Evolutionary conservation across 2,888 invertebrate species (phyloP).

Genomic region (Acrobeloides nanus): DNA sequence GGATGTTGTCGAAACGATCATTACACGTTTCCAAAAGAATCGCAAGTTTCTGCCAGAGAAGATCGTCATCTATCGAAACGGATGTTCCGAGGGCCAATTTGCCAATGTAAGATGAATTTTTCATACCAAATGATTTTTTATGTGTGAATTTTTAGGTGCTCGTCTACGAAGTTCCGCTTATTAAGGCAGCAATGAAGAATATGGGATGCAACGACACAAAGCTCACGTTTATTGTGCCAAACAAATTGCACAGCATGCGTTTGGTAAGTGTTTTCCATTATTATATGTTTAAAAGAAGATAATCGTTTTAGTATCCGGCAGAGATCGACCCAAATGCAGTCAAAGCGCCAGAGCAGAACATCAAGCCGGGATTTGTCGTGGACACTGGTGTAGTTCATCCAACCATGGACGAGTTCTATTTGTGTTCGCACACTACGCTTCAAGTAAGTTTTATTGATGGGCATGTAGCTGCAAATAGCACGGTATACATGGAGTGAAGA

Average conservation of each 20-base stretch:
- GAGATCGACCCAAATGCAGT: too few species aligned
- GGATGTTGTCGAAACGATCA: slow-evolving; percentile 6
- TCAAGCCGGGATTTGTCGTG: slow-evolving; percentile 32
- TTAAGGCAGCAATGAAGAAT: slow-evolving; percentile 19
- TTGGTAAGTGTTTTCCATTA: neutral
- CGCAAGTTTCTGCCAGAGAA: slow-evolving; percentile 16
- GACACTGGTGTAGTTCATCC: slow-evolving; percentile 31
- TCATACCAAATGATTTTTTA: neutral
- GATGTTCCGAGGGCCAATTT: slow-evolving; percentile 25
- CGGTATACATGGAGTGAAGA: too few species aligned
- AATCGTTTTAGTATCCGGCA: slow-evolving; percentile 4
- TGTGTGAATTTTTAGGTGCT: slow-evolving; percentile 14
- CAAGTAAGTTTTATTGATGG: slow-evolving; percentile 14
- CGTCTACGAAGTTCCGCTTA: slow-evolving; percentile 27
- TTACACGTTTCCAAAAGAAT: slow-evolving; percentile 1
- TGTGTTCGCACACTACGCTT: slow-evolving; percentile 35
- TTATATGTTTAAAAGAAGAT: neutral
- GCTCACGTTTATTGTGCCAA: slow-evolving; percentile 31
- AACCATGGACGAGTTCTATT: slow-evolving; percentile 34
- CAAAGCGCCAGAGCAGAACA: slow-evolving; percentile 26
- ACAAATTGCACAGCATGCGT: slow-evolving; percentile 31
- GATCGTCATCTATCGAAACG: slow-evolving; percentile 30
- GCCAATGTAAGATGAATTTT: neutral
- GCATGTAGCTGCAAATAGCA: too few species aligned
- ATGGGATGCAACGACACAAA: slow-evolving; percentile 12